A percentile compares a stretch with the other conserved stretches of the same genome.
Evolutionary conservation across 2,888 invertebrate species (phyloP).

Genomic region (Rotaria sp.): DNA sequence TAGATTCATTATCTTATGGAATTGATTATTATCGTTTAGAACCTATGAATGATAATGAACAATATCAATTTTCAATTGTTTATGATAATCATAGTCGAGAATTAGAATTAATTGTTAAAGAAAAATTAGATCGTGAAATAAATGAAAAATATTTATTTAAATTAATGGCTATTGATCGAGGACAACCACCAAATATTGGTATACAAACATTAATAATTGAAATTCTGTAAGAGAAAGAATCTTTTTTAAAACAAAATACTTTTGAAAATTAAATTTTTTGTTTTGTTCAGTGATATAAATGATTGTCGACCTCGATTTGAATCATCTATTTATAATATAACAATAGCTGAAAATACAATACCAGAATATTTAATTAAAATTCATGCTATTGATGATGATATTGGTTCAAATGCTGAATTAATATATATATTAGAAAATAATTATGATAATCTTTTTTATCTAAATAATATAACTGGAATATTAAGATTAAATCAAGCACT

Average conservation of each 20-base stretch:
- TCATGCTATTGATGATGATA: constrained; percentile 1
- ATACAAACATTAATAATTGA: constrained; percentile 37
- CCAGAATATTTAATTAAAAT: background rate
- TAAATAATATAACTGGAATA: background rate
- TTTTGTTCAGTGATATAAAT: background rate
- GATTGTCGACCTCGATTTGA: constrained; percentile 11
- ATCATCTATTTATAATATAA: background rate
- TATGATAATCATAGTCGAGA: constrained; percentile 2
- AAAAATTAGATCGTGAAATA: constrained; percentile 84
- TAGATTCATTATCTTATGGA: background rate
- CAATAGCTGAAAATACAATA: background rate
- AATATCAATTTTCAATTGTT: constrained; percentile 21
- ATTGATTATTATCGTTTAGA: background rate
- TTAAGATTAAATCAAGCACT: constrained; percentile 19
- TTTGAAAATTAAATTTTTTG: constrained; percentile 28
- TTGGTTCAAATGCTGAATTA: constrained; percentile 3
- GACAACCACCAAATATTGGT: constrained; percentile 43
- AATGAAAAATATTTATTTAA: constrained; percentile 67
- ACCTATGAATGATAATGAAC: background rate
- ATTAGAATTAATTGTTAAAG: constrained; percentile 50
- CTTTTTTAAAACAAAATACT: no score
- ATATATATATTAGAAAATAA: background rate
- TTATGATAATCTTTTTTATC: background rate
- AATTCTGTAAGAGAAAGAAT: background rate
- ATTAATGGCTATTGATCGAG: constrained; percentile 87